phyloP scores from a whole-genome alignment of 92 coral and sea anemone genomes.

The Palythoa heliodiscus region DNA sequence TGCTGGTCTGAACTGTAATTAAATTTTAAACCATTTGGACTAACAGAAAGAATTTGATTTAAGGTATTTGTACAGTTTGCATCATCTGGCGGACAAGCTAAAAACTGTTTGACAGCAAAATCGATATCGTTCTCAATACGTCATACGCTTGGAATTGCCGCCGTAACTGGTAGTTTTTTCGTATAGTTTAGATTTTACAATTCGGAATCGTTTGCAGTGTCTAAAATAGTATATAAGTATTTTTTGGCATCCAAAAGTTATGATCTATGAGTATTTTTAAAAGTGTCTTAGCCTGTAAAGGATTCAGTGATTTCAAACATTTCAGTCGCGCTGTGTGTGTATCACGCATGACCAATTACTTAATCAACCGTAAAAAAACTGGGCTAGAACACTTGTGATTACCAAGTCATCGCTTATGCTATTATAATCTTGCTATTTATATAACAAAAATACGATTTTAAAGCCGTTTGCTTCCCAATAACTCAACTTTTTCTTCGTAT shows the following conservation, averaged over 20 bases:
- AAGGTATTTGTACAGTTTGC: no score
- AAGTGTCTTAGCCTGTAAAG: background rate
- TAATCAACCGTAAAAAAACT: conserved; percentile 24
- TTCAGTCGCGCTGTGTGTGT: background rate
- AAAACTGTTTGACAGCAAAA: conserved; percentile 18
- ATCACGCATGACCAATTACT: conserved; percentile 28
- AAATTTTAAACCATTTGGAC: no score
- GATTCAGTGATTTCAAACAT: no score
- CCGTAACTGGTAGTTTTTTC: background rate
- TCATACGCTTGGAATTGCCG: conserved; percentile 28
- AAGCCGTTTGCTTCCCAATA: background rate
- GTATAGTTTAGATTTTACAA: background rate
- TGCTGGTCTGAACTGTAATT: no score
- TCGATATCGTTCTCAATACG: background rate
- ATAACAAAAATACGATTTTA: background rate
- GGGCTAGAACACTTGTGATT: background rate
- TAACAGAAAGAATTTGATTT: no score
- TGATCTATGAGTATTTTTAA: background rate
- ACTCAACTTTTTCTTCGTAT: background rate
- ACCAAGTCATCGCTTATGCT: conserved; percentile 32
- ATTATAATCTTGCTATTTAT: conserved; percentile 11
- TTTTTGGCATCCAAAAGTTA: background rate
- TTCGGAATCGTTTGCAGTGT: background rate
- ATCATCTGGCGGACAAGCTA: background rate
- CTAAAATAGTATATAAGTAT: background rate